Evolutionary conservation across 2,888 invertebrate genomes (phyloP), one percentile per base, ranked within the genome.

Genomic region (Congeria kusceri): DNA sequence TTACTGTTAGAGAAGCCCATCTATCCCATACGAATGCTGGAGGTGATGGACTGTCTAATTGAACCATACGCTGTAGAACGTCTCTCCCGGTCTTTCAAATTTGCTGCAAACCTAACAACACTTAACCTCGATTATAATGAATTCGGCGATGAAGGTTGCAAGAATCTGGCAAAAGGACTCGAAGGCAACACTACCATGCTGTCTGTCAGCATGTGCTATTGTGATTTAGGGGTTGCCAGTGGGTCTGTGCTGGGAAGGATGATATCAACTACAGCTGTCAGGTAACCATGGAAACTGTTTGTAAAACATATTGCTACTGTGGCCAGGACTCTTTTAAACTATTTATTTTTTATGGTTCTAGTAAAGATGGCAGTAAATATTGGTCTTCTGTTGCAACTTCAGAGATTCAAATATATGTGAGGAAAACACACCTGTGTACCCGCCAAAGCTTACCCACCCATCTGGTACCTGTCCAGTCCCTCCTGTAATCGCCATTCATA

Each of bases 141-240:
- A 92, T 93, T 93, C 88, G 92, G 93, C 20, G 93, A 93, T 77
- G 90, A 91, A 71, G 93, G 93, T 0, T 91, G 91, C 75, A 73
- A 80, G 32, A 84, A 89, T 53, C 75, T 93, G 49, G 92, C 92
- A 87, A 77, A 85, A 49, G 92, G 93, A 49, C 80, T 93, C 32
- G 80, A 78, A 13, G 84, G 84, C 18, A 93, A 92, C 78, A 84
- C 65, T 3, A 89, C 89, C 5, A 65, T 93, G 56, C 70, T 91
- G 29, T 89, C 90, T 15, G 77, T 93, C 18, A 93, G 93, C 80
- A 78, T 93, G 70, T 90, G 90, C 76, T 93, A 89, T 82, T 93
- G 93, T 87, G 89, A 88, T 59, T 88, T 93, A 0, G 87, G 87
- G 3, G 80, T 87, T 1, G 70, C 76, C n/a, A 92, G 92, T 84